These are phyloP conservation scores for Buceros bicornis DNA, from an alignment of 2,797 vertebrate species.

Conservation along the genomic window DNA sequence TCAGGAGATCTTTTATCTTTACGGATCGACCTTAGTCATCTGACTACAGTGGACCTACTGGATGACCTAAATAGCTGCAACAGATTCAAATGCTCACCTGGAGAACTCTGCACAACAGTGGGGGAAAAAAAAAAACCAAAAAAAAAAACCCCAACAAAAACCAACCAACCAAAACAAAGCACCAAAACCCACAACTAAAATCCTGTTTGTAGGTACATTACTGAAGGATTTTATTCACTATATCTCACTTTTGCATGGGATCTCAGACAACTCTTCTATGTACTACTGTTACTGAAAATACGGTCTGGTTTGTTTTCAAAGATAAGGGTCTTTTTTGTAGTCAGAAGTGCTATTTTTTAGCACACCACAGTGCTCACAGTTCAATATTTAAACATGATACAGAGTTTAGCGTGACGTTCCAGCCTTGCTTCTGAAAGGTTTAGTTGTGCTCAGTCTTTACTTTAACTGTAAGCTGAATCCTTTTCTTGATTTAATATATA, in stretches of 20 bases:
- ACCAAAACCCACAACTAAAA: background rate
- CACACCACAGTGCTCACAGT: background rate
- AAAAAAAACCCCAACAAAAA: background rate
- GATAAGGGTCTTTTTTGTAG: background rate
- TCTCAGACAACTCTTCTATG: background rate
- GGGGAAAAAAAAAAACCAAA: background rate
- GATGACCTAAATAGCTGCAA: background rate
- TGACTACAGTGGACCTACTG: background rate
- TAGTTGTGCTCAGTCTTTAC: background rate
- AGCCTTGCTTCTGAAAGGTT: background rate
- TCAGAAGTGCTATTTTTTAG: background rate
- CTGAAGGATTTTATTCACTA: background rate
- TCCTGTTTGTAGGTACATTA: accelerated
- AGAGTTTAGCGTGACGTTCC: background rate
- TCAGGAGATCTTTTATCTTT: background rate
- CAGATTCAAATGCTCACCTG: background rate
- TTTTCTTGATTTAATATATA: background rate
- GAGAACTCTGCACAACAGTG: background rate
- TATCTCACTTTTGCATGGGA: background rate
- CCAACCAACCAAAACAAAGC: background rate
- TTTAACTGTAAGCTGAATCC: background rate
- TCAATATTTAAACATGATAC: background rate
- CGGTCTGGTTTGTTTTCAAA: background rate
- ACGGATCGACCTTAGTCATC: background rate
- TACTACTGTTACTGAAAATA: background rate